A percentile compares a stretch with the other conserved stretches of the same genome.
Evolutionary conservation across 2,113 vertebrate genomes (phyloP).

Genomic region (Platysternon megacephalum): DNA sequence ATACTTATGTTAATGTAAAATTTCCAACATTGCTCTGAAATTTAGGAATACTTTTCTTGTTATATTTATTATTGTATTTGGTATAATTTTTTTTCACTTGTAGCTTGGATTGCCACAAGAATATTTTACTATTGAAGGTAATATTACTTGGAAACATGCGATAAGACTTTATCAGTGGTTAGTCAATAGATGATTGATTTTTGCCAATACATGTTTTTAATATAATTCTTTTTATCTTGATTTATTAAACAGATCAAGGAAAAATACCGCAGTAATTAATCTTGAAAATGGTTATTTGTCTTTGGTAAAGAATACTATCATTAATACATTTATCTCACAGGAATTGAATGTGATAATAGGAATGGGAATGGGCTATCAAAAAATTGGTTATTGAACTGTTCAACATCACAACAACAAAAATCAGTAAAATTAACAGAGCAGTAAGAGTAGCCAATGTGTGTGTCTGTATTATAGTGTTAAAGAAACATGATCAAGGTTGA

Average conservation of each 20-base stretch:
- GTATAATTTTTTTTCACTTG: neutral
- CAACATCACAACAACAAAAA: neutral
- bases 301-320: neutral
- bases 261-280: neutral
- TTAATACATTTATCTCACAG: neutral
- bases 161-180: neutral
- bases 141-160: neutral
- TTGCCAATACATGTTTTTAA: neutral
- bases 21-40: neutral
- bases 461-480: neutral
- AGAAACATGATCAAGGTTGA: neutral
- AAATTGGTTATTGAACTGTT: neutral
- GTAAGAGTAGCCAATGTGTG: fast-evolving
- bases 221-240: neutral
- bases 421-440: neutral
- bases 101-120: neutral
- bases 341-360: neutral
- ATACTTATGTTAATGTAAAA: neutral
- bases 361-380: neutral
- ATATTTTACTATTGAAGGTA: neutral
- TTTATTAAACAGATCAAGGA: constrained; percentile 11
- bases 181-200: neutral
- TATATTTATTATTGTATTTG: neutral
- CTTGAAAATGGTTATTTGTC: neutral
- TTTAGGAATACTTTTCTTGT: neutral